Conservation (phyloP, 2,888 invertebrate species). For the Blastobasis lacticolella region DNA sequence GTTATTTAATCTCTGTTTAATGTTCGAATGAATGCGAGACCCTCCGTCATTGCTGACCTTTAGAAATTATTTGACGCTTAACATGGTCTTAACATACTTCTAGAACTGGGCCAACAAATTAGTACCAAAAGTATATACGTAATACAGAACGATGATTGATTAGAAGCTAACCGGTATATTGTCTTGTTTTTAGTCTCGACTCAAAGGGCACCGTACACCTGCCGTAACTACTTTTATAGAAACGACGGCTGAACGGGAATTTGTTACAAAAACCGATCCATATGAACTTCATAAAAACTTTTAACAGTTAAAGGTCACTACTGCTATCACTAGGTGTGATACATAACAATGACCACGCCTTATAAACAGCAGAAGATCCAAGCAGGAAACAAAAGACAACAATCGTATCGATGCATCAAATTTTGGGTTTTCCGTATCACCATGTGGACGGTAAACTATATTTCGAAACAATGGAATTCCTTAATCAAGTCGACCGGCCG, state of each 20-base stretch:
- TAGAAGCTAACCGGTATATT: not conserved
- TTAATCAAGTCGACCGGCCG: conserved; percentile 43
- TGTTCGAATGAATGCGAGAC: conserved; percentile 30
- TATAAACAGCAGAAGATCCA: too few relatives aligned
- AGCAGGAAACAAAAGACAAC: too few relatives aligned
- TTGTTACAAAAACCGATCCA: too few relatives aligned
- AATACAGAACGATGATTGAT: conserved; percentile 24
- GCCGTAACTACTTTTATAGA: too few relatives aligned
- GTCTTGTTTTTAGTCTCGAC: not conserved
- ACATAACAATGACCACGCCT: too few relatives aligned
- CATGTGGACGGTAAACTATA: conserved; percentile 24
- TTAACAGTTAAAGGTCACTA: not conserved
- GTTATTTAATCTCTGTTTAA: conserved; percentile 30
- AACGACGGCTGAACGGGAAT: too few relatives aligned
- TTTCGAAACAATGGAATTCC: conserved; percentile 57
- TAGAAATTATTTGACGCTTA: conserved; percentile 29
- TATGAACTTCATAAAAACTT: not conserved
- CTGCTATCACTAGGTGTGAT: too few relatives aligned
- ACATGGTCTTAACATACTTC: conserved; percentile 23
- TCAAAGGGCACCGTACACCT: not conserved
- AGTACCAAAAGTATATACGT: conserved; percentile 12
- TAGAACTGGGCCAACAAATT: conserved; percentile 23
- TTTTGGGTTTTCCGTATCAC: conserved; percentile 20
- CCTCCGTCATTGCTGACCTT: conserved; percentile 21
- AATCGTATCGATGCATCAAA: conserved; percentile 19